phyloP scores from a whole-genome alignment of 2,888 invertebrate genomes.

The Gisinianus flammeolus region DNA sequence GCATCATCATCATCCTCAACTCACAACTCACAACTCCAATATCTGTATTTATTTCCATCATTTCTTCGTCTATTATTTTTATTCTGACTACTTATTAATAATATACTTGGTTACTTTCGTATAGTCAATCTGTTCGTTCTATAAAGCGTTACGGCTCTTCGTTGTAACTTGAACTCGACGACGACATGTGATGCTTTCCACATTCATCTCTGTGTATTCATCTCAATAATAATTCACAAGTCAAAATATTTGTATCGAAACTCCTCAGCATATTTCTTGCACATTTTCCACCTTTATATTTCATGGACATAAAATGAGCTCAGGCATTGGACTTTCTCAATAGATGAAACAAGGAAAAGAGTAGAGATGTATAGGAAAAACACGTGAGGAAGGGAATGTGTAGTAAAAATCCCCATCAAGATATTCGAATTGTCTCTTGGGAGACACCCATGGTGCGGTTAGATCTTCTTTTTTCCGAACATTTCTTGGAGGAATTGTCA shows the following conservation, averaged over 20 bases:
- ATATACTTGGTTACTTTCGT: too few relatives aligned
- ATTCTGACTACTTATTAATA: too few relatives aligned
- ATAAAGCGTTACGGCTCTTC: too few relatives aligned
- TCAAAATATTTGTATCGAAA: neutral
- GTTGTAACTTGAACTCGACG: too few relatives aligned
- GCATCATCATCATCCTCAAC: neutral
- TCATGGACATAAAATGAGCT: neutral
- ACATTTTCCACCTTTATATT: neutral
- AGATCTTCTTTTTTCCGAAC: neutral
- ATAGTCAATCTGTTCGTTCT: too few relatives aligned
- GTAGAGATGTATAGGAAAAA: neutral
- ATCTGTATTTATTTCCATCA: neutral
- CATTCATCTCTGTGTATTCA: too few relatives aligned
- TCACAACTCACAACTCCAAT: neutral
- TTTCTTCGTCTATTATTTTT: neutral
- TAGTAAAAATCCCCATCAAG: too few relatives aligned
- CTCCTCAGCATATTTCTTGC: neutral
- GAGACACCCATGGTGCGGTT: neutral
- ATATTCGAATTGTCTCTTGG: neutral
- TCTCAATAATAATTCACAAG: neutral
- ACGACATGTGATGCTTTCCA: too few relatives aligned
- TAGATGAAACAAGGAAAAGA: neutral
- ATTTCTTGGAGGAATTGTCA: neutral
- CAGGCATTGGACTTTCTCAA: neutral
- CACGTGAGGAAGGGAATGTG: too few relatives aligned